Percentiles rank a stretch among this genome's conserved stretches.
Evolutionary conservation across 2,888 invertebrate genomes (phyloP).

Genomic region (Lomographa bimaculata): DNA sequence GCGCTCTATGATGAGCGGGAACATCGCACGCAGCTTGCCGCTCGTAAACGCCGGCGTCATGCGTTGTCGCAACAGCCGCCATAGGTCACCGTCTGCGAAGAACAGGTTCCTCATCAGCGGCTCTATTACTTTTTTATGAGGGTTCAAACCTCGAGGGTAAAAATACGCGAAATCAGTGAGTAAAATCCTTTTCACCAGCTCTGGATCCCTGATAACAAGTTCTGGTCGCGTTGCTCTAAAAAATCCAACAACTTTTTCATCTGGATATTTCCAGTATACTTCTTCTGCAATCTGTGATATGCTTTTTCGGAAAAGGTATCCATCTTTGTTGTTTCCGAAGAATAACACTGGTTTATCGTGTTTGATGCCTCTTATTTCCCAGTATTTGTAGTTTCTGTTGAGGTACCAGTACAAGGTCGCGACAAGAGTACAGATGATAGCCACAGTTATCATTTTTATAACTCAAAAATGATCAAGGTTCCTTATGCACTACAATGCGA

Average conservation of each 20-base stretch:
- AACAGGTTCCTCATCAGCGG: conserved; percentile 58
- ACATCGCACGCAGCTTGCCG: conserved; percentile 64
- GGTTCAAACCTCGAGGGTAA: conserved; percentile 48
- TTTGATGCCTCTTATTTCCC: conserved; percentile 50
- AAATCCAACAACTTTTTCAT: conserved; percentile 55
- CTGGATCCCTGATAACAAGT: conserved; percentile 54
- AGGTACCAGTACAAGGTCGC: conserved; percentile 48
- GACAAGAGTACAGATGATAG: conserved; percentile 29
- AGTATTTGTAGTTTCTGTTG: conserved; percentile 51
- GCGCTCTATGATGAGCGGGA: conserved; percentile 58
- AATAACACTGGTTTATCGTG: conserved; percentile 49
- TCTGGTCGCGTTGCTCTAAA: conserved; percentile 46
- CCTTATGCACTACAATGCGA: too few species aligned
- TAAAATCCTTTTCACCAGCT: conserved; percentile 48
- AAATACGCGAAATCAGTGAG: conserved; percentile 51
- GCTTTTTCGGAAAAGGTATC: conserved; percentile 42
- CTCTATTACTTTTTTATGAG: conserved; percentile 47
- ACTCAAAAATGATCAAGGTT: too few species aligned
- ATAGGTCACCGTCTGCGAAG: conserved; percentile 60
- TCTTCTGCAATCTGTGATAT: conserved; percentile 46
- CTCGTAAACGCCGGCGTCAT: conserved; percentile 64
- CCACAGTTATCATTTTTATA: conserved; percentile 27
- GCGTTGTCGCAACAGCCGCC: conserved; percentile 61
- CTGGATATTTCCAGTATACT: conserved; percentile 52
- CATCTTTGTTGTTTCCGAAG: conserved; percentile 45